These are phyloP conservation scores for Habropoda laboriosa DNA, from an alignment of 1,140 invertebrate genomes.

Conservation along the genomic window DNA sequence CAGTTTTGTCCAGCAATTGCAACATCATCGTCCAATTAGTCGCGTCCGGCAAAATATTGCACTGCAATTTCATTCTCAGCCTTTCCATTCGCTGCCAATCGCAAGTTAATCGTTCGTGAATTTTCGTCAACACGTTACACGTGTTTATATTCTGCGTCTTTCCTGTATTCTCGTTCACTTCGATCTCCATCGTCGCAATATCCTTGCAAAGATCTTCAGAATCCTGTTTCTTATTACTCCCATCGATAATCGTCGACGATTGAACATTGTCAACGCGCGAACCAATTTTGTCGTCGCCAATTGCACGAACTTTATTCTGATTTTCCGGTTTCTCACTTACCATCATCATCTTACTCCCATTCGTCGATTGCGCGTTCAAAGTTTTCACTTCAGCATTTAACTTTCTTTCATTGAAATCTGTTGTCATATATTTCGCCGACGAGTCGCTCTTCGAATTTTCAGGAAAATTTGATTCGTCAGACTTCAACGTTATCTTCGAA, in stretches of 20 bases:
- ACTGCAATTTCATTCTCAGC: background rate
- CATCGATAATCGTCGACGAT: too few relatives aligned
- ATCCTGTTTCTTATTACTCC: background rate
- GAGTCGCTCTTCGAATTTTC: background rate
- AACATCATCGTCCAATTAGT: background rate
- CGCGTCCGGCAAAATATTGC: background rate
- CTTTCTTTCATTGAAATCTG: background rate
- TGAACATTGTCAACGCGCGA: background rate
- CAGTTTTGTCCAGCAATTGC: slow-evolving; percentile 1
- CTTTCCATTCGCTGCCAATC: slow-evolving; percentile 1
- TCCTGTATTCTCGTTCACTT: background rate
- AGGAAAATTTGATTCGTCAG: background rate
- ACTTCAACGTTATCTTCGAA: background rate
- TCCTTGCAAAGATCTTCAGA: background rate
- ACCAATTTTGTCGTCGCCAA: too few relatives aligned
- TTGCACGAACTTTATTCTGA: background rate
- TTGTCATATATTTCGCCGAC: background rate
- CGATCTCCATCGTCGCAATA: background rate
- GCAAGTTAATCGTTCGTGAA: background rate
- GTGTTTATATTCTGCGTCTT: background rate
- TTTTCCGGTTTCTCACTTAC: background rate
- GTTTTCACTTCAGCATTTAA: too few relatives aligned
- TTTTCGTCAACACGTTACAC: slow-evolving; percentile 8
- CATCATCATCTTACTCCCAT: background rate
- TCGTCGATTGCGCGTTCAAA: background rate